Base-by-base conservation (phyloP, 2,113 vertebrate species). In the Panthera tigris region DNA sequence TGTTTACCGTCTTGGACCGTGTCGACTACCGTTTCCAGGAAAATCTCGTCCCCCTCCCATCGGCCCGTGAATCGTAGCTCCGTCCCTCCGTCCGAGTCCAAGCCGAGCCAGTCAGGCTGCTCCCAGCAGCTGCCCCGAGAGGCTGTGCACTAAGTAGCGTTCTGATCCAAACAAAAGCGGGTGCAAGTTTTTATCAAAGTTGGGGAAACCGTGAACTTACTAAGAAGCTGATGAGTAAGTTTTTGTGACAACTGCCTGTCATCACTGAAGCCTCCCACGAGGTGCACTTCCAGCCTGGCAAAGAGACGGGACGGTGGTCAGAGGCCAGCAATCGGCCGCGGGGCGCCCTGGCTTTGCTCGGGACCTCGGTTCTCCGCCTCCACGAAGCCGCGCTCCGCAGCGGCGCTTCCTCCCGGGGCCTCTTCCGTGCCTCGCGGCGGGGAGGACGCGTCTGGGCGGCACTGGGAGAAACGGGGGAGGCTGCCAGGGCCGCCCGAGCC, bases 191-290 rank as follows among this genome's bases (percentile, higher is more conserved):
- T 61, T 61, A 66, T 66, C 79, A 74, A 57, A 55, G 29, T 23
- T 39, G 3, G 45, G 55, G 68, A 73, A 96, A 91, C 94, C 0
- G 3, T 89, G 85, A 95, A 98, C 98, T 97, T 99, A 99, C 99
- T 99, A 96, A 99, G 98, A 95, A 99, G 99, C 96, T 99, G 99
- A 98, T 99, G 98, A 98, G 99, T 99, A 93, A 99, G 99, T 96
- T 99, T 99, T 97, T 99, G 99, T 92, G 99, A 99, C 92, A 99
- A 99, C 95, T 99, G 99, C 95, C 99, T 98, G 39, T 99, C 99
- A n/a, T 99, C 99, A 94, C 99, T 99, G 98, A 99, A 99, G 97
- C 99, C 99, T 89, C 99, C 99, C n/a, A 99, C 98, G 31, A 99
- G 99, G 98, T 99, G 99, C 74, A 99, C 98, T 98, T 99, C 99